Evolutionary conservation across 2,797 vertebrate species (phyloP).

Genomic region (Ciconia nigra): DNA sequence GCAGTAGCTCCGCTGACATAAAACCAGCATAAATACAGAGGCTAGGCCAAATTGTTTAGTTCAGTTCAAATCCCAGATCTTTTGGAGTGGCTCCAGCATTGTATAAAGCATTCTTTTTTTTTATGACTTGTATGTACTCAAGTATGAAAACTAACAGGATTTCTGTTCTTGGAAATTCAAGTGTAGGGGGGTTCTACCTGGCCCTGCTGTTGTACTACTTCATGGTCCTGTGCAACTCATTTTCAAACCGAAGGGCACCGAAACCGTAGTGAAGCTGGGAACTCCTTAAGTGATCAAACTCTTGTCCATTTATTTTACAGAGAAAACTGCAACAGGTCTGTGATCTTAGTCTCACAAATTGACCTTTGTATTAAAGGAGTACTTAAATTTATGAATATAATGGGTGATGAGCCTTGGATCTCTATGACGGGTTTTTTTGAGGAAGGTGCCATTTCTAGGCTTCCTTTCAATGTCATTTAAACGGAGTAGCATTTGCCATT

Average conservation of each 20-base stretch:
- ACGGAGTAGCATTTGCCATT: not conserved
- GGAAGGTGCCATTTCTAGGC: not conserved
- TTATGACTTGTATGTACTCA: not conserved
- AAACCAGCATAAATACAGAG: not conserved
- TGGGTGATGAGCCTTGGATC: not conserved
- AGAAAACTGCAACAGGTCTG: not conserved
- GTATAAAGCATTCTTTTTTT: not conserved
- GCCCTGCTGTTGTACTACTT: not conserved
- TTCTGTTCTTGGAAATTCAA: conserved; percentile 36
- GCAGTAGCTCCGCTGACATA: not conserved
- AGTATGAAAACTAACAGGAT: not conserved
- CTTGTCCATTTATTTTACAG: not conserved
- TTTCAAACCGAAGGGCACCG: fast-evolving
- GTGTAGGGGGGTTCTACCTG: not conserved
- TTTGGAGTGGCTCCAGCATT: conserved; percentile 44
- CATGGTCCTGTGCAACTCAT: fast-evolving
- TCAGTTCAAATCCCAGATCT: not conserved
- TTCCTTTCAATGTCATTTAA: not conserved
- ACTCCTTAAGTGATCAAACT: not conserved
- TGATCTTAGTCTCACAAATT: not conserved
- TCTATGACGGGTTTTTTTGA: not conserved
- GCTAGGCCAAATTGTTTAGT: not conserved
- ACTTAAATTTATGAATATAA: not conserved
- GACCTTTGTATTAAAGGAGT: not conserved
- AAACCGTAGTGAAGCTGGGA: not conserved